Evolutionary conservation across 2,113 vertebrate genomes (phyloP), one percentile per base, ranked within the genome.

Genomic region (Chrysemys picta): DNA sequence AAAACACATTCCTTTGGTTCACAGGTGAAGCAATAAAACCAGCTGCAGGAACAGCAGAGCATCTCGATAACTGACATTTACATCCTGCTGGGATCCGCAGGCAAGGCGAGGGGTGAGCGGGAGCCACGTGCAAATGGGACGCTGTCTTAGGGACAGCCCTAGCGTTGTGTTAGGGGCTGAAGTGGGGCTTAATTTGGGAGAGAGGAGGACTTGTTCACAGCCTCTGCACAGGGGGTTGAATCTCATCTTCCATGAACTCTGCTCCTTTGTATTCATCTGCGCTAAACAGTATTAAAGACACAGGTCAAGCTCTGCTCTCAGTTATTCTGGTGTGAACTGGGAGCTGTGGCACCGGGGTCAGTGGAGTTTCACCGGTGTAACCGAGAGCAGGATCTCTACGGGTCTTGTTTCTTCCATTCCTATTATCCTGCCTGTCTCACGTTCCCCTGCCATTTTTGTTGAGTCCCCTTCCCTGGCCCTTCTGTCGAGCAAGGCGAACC

Each of bases 1-100:
- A 98, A 90, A 98, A 98, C 89, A 99, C 99, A 0, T 97, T 99
- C 3, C 98, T 99, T 91, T 99, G 99, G 99, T 99, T 99, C 94
- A 97, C 99, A 85, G 99, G 99, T 99, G 96, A 96, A 79, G 75
- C 35, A 45, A 72, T 47, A 11, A 8, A 19, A 2, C 0, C 4
- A 11, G 56, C 56, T 42, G 10, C 1, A 14, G 72, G 29, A 52
- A 3, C 59, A 31, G 72, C n/a, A 29, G 38, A 17, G 27, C 38
- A 57, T 24, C 57, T 21, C 38, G 76, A 45, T 17, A 47, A 50
- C 42, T 8, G 47, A 54, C 11, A 5, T 78, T 78, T 16, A 47
- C 25, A 10, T 5, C 2, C 11, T 29, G 12, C 57, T 54, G 47
- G n/a, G 50, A 11, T 52, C 85, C 19, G 8, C 38, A 10, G 59